phyloP scores from a whole-genome alignment of 2,797 vertebrate genomes.

The Etheostoma nigrum region DNA sequence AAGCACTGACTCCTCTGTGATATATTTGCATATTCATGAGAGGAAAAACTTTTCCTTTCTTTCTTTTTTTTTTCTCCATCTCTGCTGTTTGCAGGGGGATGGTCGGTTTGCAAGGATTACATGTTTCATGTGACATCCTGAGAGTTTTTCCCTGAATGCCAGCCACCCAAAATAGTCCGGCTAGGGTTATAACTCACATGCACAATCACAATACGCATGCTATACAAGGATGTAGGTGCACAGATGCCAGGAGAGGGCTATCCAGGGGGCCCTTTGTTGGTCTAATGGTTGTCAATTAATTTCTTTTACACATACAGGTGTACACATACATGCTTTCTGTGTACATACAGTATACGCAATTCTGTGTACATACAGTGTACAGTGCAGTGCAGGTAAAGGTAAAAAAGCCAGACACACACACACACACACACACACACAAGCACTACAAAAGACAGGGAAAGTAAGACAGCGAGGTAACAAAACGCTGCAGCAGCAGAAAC shows the following conservation, averaged over 20 bases:
- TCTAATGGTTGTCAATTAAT: background rate
- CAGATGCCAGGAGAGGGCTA: background rate
- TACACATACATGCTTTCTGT: background rate
- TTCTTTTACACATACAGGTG: background rate
- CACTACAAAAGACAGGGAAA: conserved; percentile 64
- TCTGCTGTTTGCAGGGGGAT: conserved; percentile 43
- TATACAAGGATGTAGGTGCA: conserved; percentile 5
- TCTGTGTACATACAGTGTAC: no score
- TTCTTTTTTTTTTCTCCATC: conserved; percentile 39
- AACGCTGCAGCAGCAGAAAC: conserved; percentile 83
- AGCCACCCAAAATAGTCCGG: conserved; percentile 57
- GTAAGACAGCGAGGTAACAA: conserved; percentile 75
- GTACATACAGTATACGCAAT: no score
- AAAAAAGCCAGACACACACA: background rate
- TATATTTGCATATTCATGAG: conserved; percentile 85
- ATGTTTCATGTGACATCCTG: conserved; percentile 79
- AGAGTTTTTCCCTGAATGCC: conserved; percentile 51
- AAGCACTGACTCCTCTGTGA: conserved; percentile 75
- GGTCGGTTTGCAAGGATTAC: conserved; percentile 63
- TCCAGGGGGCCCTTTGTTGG: background rate
- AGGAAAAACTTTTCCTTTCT: conserved; percentile 39
- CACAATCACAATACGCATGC: background rate
- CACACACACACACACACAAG: conserved; percentile 15
- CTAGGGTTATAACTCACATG: conserved; percentile 21
- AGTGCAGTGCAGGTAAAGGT: background rate